Percentiles rank a stretch among this genome's conserved stretches.
Conservation (phyloP, 2,113 vertebrate species). For the Hipposideros armiger region DNA sequence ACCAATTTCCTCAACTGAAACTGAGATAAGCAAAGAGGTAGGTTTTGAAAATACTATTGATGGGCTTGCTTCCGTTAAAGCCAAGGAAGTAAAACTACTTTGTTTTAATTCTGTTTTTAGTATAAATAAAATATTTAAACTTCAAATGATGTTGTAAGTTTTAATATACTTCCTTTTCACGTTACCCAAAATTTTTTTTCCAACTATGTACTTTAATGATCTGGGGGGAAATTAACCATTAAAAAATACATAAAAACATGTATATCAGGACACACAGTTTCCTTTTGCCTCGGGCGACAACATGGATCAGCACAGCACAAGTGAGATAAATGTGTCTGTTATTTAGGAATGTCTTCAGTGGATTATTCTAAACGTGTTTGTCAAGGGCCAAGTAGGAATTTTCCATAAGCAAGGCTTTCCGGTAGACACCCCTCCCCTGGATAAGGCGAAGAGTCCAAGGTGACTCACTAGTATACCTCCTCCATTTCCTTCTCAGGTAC, state of each 20-base stretch:
- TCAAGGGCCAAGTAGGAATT: background rate
- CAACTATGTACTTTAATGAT: background rate
- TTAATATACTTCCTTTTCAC: background rate
- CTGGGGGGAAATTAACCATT: background rate
- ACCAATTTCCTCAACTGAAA: background rate
- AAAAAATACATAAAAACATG: background rate
- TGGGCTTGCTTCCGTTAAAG: background rate
- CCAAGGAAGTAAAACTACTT: background rate
- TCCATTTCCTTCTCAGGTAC: background rate
- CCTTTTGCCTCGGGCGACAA: background rate
- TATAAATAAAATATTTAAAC: conserved; percentile 40
- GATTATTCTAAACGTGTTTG: background rate
- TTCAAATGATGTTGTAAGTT: background rate
- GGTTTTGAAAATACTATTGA: background rate
- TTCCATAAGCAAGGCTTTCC: background rate
- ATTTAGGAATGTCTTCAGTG: background rate
- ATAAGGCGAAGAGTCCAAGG: background rate
- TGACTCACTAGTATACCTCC: background rate
- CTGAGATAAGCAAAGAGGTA: background rate
- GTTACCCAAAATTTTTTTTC: background rate
- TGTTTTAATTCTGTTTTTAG: background rate
- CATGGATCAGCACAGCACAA: background rate
- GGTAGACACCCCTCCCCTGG: background rate
- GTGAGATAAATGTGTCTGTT: background rate
- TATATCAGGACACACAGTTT: background rate